Evolutionary conservation across 2,888 invertebrate species (phyloP).

Genomic region (Phania funesta): DNA sequence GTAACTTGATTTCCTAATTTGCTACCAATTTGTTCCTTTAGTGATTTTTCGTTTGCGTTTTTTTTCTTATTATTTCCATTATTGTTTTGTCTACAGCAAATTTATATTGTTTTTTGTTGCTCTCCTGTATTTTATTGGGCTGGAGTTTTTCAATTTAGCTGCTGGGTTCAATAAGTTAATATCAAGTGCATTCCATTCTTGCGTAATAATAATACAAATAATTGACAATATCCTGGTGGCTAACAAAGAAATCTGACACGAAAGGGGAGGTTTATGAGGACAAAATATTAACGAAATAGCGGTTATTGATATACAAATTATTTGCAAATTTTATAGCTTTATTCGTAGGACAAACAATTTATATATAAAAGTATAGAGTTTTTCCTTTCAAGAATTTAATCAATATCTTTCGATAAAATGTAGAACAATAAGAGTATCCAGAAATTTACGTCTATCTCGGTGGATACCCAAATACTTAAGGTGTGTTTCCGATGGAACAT

Average conservation of each 20-base stretch:
- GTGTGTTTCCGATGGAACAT: too few relatives aligned
- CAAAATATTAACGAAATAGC: conserved; percentile 5
- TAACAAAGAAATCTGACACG: conserved; percentile 52
- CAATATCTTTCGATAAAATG: too few relatives aligned
- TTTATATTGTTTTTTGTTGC: conserved; percentile 33
- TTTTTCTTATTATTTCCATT: conserved; percentile 60
- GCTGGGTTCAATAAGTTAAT: conserved; percentile 67
- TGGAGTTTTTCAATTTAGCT: conserved; percentile 64
- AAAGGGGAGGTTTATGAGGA: conserved; percentile 46
- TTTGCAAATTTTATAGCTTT: conserved; percentile 22
- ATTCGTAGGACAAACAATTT: too few relatives aligned
- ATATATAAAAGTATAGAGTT: too few relatives aligned
- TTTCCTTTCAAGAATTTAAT: too few relatives aligned
- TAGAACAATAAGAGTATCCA: too few relatives aligned
- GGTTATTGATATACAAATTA: conserved; percentile 61
- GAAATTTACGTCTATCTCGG: too few relatives aligned
- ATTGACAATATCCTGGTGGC: conserved; percentile 66
- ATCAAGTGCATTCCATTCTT: conserved; percentile 61
- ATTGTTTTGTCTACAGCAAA: conserved; percentile 52
- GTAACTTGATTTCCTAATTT: conserved; percentile 79
- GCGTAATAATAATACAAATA: conserved; percentile 42
- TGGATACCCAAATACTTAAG: too few relatives aligned
- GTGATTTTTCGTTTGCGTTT: conserved; percentile 61
- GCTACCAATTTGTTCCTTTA: conserved; percentile 76
- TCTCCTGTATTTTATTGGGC: conserved; percentile 48